A percentile compares a stretch with the other conserved stretches of the same genome.
phyloP scores from a whole-genome alignment of 1,140 invertebrate species.

The Holotrichia oblita region DNA sequence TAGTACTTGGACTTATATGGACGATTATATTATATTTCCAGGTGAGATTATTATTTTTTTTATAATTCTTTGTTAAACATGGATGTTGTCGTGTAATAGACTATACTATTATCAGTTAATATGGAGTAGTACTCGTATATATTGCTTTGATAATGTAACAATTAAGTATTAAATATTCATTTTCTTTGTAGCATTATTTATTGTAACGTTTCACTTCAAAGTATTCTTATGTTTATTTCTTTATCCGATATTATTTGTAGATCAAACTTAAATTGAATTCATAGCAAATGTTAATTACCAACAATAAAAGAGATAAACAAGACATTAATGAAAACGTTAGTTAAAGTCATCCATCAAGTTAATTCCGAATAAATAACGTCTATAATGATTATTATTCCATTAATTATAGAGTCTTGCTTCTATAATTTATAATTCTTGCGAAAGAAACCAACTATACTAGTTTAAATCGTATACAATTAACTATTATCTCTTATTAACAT shows the following conservation, averaged over 20 bases:
- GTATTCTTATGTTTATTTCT: too few species aligned
- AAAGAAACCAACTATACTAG: too few species aligned
- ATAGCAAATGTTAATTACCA: not conserved
- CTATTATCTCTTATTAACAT: too few species aligned
- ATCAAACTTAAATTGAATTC: not conserved
- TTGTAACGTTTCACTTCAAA: not conserved
- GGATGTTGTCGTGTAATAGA: not conserved
- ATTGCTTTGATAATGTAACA: not conserved
- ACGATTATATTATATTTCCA: slow-evolving; percentile 99
- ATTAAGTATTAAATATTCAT: not conserved
- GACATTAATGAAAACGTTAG: too few species aligned
- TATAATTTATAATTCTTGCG: too few species aligned
- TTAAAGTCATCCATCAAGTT: too few species aligned
- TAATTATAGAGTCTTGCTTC: too few species aligned
- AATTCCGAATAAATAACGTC: too few species aligned
- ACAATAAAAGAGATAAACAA: too few species aligned
- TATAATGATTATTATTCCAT: too few species aligned
- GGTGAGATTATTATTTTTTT: slow-evolving; percentile 67
- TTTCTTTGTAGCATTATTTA: not conserved
- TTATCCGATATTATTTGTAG: not conserved
- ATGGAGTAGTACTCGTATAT: not conserved
- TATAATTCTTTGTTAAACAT: not conserved
- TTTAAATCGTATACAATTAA: too few species aligned
- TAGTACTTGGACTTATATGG: slow-evolving; percentile 98
- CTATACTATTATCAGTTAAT: not conserved